Conservation (phyloP, 2,888 invertebrate genomes). For the Andrena fulva region DNA sequence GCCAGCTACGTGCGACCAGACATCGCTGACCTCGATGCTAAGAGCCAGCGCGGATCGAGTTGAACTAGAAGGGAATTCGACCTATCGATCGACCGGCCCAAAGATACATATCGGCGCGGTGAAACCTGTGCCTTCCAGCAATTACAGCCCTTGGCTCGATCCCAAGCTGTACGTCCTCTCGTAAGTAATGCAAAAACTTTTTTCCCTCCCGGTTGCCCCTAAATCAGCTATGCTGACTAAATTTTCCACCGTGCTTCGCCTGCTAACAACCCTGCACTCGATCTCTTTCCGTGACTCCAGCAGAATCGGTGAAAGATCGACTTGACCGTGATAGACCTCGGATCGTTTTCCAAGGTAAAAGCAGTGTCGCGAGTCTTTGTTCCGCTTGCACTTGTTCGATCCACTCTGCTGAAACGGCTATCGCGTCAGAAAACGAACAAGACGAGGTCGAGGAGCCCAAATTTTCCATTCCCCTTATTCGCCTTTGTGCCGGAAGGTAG, state of each 20-base stretch:
- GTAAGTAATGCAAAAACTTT: constrained; percentile 85
- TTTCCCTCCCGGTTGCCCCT: neutral
- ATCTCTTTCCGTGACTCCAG: neutral
- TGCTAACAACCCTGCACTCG: neutral
- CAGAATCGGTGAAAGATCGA: neutral
- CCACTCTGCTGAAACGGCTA: too few relatives aligned
- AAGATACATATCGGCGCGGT: constrained; percentile 88
- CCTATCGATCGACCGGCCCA: constrained; percentile 86
- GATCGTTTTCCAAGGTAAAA: neutral
- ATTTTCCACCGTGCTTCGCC: neutral
- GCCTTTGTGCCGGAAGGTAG: neutral
- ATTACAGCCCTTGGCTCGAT: constrained; percentile 88
- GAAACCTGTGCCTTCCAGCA: constrained; percentile 89
- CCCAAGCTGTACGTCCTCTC: constrained; percentile 89
- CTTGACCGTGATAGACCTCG: neutral
- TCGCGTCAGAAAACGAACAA: too few relatives aligned
- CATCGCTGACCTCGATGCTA: constrained; percentile 81
- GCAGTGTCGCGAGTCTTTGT: neutral
- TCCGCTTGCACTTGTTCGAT: too few relatives aligned
- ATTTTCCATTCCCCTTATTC: neutral
- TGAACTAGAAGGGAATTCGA: constrained; percentile 83
- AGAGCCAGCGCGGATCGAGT: constrained; percentile 84
- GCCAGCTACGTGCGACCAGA: constrained; percentile 88
- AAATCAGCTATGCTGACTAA: neutral
- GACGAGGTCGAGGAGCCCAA: neutral